Evolutionary conservation across 2,888 invertebrate genomes (phyloP).

Genomic region (Papilio demoleus): DNA sequence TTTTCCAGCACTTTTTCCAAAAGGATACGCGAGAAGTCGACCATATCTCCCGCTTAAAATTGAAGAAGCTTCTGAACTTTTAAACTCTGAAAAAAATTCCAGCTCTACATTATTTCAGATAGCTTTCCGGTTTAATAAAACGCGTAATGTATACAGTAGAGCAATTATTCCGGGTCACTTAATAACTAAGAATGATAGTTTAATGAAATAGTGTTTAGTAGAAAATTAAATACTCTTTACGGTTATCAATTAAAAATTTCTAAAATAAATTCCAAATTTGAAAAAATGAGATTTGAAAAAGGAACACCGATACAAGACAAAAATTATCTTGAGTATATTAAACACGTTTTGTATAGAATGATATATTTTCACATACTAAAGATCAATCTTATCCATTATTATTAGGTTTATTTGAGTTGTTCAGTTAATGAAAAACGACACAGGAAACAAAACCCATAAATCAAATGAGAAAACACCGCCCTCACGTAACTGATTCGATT

Average conservation of each 20-base stretch:
- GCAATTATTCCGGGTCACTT: no score
- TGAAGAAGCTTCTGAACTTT: constrained; percentile 27
- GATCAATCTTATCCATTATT: constrained; percentile 32
- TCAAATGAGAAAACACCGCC: constrained; percentile 39
- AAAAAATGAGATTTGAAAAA: no score
- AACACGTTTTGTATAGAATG: neutral
- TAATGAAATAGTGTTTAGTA: no score
- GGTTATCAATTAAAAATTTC: no score
- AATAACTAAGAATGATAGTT: no score
- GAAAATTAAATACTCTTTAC: no score
- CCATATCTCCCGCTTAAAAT: constrained; percentile 26
- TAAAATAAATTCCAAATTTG: no score
- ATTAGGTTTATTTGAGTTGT: constrained; percentile 34
- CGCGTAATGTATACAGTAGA: neutral
- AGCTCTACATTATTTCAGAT: constrained; percentile 18
- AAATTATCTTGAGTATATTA: no score
- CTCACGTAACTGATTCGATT: constrained; percentile 39
- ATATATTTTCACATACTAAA: neutral
- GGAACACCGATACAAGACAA: no score
- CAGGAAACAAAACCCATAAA: constrained; percentile 36
- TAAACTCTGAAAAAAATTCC: constrained; percentile 13
- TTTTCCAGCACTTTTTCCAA: constrained; percentile 23
- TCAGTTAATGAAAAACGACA: constrained; percentile 38
- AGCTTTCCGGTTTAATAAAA: constrained; percentile 14
- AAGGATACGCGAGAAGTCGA: constrained; percentile 20